Evolutionary conservation across 2,113 vertebrate species (phyloP).

Genomic region (Shinisaurus crocodilurus): DNA sequence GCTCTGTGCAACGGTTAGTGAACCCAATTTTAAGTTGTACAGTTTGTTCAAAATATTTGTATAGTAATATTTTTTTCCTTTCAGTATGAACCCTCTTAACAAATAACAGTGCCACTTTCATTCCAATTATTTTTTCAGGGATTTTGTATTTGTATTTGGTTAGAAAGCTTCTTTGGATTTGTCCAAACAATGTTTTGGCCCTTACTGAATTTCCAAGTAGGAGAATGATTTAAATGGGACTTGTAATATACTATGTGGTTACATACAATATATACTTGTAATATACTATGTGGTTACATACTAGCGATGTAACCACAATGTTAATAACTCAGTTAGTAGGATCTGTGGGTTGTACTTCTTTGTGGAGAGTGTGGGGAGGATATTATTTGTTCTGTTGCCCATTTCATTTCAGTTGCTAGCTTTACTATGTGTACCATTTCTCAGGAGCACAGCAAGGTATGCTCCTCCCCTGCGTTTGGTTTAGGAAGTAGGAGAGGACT

Average conservation of each 20-base stretch:
- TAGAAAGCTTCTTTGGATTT: neutral
- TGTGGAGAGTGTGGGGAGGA: no score
- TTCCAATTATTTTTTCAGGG: no score
- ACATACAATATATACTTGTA: neutral
- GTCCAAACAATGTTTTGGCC: neutral
- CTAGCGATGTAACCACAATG: neutral
- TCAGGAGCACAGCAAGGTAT: neutral
- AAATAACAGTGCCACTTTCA: neutral
- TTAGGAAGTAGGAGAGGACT: neutral
- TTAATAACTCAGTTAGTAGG: neutral
- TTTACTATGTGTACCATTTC: neutral
- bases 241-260: neutral
- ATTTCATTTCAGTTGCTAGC: no score
- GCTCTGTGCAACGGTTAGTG: constrained; percentile 18
- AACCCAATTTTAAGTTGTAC: neutral
- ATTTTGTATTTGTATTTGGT: neutral
- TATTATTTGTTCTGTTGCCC: neutral
- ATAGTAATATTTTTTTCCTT: neutral
- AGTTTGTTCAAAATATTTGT: neutral
- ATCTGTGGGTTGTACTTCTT: neutral
- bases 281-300: no score
- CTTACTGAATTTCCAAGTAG: neutral
- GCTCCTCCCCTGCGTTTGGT: neutral
- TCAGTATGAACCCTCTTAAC: neutral
- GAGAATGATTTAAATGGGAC: neutral